Conservation (phyloP, 2,797 vertebrate genomes). For the Enteromius argenteus region DNA sequence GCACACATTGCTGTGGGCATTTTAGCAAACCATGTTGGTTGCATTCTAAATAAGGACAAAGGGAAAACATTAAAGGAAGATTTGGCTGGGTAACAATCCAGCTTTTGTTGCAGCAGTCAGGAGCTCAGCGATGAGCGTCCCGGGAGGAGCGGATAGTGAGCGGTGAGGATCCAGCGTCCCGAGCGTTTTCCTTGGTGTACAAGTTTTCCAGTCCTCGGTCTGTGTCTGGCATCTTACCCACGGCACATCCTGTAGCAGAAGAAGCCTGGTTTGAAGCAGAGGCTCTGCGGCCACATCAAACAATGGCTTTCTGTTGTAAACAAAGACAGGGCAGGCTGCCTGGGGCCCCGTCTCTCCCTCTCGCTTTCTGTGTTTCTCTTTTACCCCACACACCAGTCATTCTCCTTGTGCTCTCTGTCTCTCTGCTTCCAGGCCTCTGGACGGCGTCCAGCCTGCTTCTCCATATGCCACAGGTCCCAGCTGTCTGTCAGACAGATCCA, state of each 20-base stretch:
- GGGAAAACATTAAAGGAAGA: slow-evolving; percentile 38
- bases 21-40: slow-evolving; percentile 48
- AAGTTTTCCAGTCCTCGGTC: slow-evolving; percentile 78
- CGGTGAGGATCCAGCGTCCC: slow-evolving; percentile 42
- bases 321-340: slow-evolving; percentile 84
- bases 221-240: slow-evolving; percentile 82
- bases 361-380: slow-evolving; percentile 57
- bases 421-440: slow-evolving; percentile 50
- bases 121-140: slow-evolving; percentile 45
- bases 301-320: slow-evolving; percentile 87
- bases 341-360: slow-evolving; percentile 66
- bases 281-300: slow-evolving; percentile 82
- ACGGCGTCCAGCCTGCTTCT: slow-evolving; percentile 57
- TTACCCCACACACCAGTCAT: slow-evolving; percentile 30
- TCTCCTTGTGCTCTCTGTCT: slow-evolving; percentile 38
- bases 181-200: slow-evolving; percentile 67
- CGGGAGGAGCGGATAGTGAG: slow-evolving; percentile 61
- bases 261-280: slow-evolving; percentile 75
- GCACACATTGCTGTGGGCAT: slow-evolving; percentile 25
- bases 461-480: slow-evolving; percentile 60
- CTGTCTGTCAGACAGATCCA: slow-evolving; percentile 74
- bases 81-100: slow-evolving; percentile 54
- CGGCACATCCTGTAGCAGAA: slow-evolving; percentile 84
- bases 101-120: slow-evolving; percentile 68
- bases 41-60: slow-evolving; percentile 54